Base-by-base conservation (phyloP, 2,797 vertebrate genomes). In the Cyclura pinguis region DNA sequence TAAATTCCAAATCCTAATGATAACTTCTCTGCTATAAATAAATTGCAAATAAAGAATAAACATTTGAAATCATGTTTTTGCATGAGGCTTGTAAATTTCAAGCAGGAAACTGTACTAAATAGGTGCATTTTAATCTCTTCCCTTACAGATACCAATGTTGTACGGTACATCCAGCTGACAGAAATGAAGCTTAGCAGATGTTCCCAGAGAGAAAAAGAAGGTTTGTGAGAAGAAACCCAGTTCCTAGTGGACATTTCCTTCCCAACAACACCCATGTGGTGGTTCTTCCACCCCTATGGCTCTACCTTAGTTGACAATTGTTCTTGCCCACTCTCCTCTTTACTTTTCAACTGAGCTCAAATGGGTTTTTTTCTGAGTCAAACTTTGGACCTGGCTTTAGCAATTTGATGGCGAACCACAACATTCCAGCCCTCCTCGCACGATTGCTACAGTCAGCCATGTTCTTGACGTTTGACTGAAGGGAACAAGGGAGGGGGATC, bases 161-260 rank as follows among this genome's bases (percentile, higher is more conserved):
- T 99, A 97, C 98, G 99, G 95, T 99, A 99, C 92, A 99, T 99
- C 97, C 99, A 99, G 97, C 97, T 99, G 98, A 99, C 99, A 35
- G 99, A 99, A 97, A 99, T 99, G 98, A 99, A 99, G 96, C 98
- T 99, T 94, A 98, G 98, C 95, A 98, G 99, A 91, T 98, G 97
- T 93, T 98, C 98, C 95, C 99, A 99, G 96, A 98, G 97, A 97
- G 99, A 99, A 95, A 99, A 99, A 96, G 98, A 99, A 95, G 97
- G 98, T 88, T 96, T 98, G 93, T 99, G 98, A 98, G 96, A 62
- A 92, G 62, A 93, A 93, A 91, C 88, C 86, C 67, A 4, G 92
- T 94, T 94, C 94, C 87, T 42, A 52, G 7, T 87, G 94, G 78
- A 94, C 93, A 94, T 81, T 69, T 91, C 92, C 92, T 84, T 90